Base-by-base conservation (phyloP, 1,140 invertebrate species). In the Aleiodes sp. region DNA sequence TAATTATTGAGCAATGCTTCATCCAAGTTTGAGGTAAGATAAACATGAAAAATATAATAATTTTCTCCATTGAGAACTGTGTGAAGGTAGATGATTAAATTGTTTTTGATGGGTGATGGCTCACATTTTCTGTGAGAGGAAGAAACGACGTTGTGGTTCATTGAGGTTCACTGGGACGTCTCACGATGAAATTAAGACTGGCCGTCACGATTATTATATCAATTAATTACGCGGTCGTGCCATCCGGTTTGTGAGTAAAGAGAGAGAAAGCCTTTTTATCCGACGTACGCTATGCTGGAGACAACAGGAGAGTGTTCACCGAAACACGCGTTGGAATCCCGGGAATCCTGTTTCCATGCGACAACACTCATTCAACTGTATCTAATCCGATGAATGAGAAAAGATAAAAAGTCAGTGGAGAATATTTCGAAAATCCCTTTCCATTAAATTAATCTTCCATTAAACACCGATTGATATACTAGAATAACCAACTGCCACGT, bases 141-240 rank as follows among this genome's bases (percentile, higher is more conserved):
- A 56, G 41, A 52, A 33, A 26, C 31, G 26, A 41, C 41, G 21
- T 33, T 33, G 24, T 39, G 29, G 64, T 35, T 43, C 64, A 41
- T 35, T 56, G 43, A 57, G 29, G 14, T 43, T 33, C 60, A 24
- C 29, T 31, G 59, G 71, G 21, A 63, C 9, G 69, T 59, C 73
- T 75, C 74, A 60, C 67, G 70, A 71, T 75, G 71, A 79, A 78
- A 77, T 81, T 78, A 79, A 78, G 73, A 74, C 76, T 71, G 71
- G 73, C 78, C 73, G 76, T 78, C 80, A 70, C 75, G 75, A 80
- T 81, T 80, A 80, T 81, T 80, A 80, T 78, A 81, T 77, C 74
- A 80, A 82, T 82, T 82, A 82, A 82, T 82, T 80, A 76, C 74
- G 61, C 71, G 74, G 73, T 68, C 78, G 74, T 65, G 74, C 74